Percentiles rank a stretch among this genome's conserved stretches.
Conservation (phyloP, 2,113 vertebrate species). For the Podarcis cretensis region DNA sequence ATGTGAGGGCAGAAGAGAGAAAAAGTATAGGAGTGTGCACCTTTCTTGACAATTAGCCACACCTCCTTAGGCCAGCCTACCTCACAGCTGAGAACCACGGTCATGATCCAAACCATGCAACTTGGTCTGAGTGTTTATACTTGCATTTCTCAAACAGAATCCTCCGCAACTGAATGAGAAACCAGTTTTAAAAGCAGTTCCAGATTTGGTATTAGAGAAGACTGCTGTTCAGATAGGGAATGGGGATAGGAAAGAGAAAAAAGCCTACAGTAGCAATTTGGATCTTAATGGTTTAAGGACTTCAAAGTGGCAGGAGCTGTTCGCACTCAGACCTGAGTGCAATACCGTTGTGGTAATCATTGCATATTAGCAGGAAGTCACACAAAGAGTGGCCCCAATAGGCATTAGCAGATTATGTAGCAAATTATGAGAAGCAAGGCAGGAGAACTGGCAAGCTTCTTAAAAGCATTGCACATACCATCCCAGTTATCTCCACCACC, state of each 20-base stretch:
- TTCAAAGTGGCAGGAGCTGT: background rate
- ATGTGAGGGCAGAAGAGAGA: background rate
- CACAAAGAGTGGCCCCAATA: constrained; percentile 35
- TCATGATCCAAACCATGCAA: background rate
- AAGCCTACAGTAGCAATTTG: too few relatives aligned
- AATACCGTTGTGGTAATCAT: background rate
- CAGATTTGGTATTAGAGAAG: background rate
- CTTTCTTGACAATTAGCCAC: background rate
- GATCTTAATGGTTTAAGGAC: background rate
- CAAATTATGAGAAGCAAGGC: constrained; percentile 60
- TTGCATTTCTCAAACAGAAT: background rate
- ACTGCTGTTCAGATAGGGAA: background rate
- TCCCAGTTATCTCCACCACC: constrained; percentile 92
- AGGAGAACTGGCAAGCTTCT: constrained; percentile 61
- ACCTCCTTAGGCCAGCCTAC: background rate
- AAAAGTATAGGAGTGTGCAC: background rate
- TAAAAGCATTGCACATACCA: constrained; percentile 83
- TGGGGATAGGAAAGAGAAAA: too few relatives aligned
- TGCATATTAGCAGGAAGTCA: background rate
- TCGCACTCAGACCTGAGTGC: background rate
- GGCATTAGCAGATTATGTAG: constrained; percentile 73
- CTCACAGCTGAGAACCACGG: background rate
- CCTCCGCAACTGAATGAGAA: background rate
- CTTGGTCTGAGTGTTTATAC: background rate
- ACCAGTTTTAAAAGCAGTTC: background rate